Base-by-base conservation (phyloP, 1,140 invertebrate genomes). In the Drosophila arawakana region DNA sequence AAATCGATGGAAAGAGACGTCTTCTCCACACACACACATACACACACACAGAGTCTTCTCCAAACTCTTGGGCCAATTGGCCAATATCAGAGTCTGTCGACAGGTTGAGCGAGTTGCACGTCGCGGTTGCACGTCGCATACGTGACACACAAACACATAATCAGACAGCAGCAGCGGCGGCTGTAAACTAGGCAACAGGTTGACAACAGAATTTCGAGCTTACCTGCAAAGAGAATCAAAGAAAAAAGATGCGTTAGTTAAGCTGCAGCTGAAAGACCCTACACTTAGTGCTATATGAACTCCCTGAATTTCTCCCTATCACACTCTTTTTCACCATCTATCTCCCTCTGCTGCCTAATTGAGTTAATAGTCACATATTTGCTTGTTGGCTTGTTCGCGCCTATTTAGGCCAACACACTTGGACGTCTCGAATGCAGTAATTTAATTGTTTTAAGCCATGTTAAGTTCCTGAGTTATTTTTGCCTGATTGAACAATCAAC, bases 61-160 rank as follows among this genome's bases (percentile, higher is more conserved):
- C 57, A 30, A 30, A 30, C 25, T 61, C 43, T 13, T 35, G 44
- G 54, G 39, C 61, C 74, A 72, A 80, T 80, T 79, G 79, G 50
- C 68, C 65, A 30, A 66, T 73, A 71, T 72, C 74, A 72, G 25
- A 30, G 63, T 55, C 58, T 54, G 68, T 80, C 84, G 81, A 89
- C 84, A 89, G 84, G 84, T 89, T 89, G 78, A 81, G 78, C 80
- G 83, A 89, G 71, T 78, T 65, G 61, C 73, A 72, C 73, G 60
- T 60, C 54, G n/a, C 62, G 21, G 72, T 35, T 55, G 49, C 72
- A 69, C 30, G 72, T 41, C 70, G 59, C 44, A 30, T 44, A 63
- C 61, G 69, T 73, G 75, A 80, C 78, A 80, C 75, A 80, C 70
- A 80, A 77, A 80, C 70, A 80, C 69, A 73, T 68, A 73, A 78